These are phyloP conservation scores for Oncorhynchus masou DNA, from an alignment of 2,113 vertebrate species.

Conservation along the genomic window DNA sequence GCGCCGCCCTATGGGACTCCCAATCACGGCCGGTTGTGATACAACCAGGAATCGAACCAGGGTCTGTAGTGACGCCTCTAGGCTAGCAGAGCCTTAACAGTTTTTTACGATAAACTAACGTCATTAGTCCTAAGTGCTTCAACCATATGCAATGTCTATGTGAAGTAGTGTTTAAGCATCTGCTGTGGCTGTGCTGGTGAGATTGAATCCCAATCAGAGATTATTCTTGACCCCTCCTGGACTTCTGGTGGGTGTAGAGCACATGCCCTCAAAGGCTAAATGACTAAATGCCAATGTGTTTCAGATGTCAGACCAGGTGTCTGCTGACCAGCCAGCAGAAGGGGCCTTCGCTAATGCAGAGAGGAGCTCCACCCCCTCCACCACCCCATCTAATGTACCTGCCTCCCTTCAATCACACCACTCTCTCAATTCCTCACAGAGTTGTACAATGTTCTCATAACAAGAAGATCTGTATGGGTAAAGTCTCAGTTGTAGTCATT, in stretches of 20 bases:
- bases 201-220: background rate
- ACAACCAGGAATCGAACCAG: too few species aligned
- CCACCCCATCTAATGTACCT: slow-evolving; percentile 85
- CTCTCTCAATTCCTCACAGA: background rate
- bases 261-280: background rate
- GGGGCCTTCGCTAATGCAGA: slow-evolving; percentile 80
- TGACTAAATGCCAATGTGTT: slow-evolving; percentile 11
- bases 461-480: background rate
- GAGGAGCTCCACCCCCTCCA: slow-evolving; percentile 84
- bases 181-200: background rate
- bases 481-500: background rate
- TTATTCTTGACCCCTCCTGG: background rate
- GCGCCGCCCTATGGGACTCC: too few species aligned
- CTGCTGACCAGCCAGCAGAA: slow-evolving; percentile 79
- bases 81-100: too few species aligned
- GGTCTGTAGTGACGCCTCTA: too few species aligned
- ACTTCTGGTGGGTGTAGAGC: background rate
- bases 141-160: too few species aligned
- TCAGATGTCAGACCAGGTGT: slow-evolving; percentile 91
- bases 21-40: too few species aligned
- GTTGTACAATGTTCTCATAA: background rate
- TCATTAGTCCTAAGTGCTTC: too few species aligned
- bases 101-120: too few species aligned
- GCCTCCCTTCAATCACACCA: background rate
- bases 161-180: too few species aligned